These are phyloP conservation scores for Myotis planiceps DNA, from an alignment of 2,797 vertebrate species.

Conservation along the genomic window DNA sequence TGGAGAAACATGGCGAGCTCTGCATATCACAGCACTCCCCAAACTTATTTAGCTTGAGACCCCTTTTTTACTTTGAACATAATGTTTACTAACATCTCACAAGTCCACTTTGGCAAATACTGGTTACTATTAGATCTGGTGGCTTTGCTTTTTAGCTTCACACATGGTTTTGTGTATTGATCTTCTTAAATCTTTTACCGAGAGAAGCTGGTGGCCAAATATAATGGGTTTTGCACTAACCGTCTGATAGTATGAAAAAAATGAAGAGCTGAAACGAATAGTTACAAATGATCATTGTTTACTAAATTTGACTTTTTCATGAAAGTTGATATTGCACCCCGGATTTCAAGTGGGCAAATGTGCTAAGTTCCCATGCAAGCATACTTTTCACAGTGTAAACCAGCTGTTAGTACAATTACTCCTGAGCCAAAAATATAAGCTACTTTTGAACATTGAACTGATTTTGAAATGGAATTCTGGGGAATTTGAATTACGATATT, in stretches of 20 bases:
- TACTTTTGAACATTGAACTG: constrained; percentile 21
- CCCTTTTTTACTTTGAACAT: background rate
- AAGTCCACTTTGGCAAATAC: background rate
- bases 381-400: constrained; percentile 58
- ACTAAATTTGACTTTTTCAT: constrained; percentile 69
- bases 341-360: constrained; percentile 74
- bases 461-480: background rate
- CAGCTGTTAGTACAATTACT: constrained; percentile 75
- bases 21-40: background rate
- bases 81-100: background rate
- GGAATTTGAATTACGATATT: constrained; percentile 13
- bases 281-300: constrained; percentile 67
- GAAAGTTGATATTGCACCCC: constrained; percentile 71
- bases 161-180: background rate
- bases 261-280: constrained; percentile 67
- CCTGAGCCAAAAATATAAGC: constrained; percentile 5
- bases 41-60: background rate
- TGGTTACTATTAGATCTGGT: background rate
- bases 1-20: background rate
- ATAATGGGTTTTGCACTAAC: background rate
- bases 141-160: constrained; percentile 39
- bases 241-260: background rate
- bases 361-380: constrained; percentile 62
- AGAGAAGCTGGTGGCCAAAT: background rate
- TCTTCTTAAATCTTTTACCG: constrained; percentile 8